These are phyloP conservation scores for Argyresthia goedartella DNA, from an alignment of 2,888 invertebrate species.

Conservation along the genomic window DNA sequence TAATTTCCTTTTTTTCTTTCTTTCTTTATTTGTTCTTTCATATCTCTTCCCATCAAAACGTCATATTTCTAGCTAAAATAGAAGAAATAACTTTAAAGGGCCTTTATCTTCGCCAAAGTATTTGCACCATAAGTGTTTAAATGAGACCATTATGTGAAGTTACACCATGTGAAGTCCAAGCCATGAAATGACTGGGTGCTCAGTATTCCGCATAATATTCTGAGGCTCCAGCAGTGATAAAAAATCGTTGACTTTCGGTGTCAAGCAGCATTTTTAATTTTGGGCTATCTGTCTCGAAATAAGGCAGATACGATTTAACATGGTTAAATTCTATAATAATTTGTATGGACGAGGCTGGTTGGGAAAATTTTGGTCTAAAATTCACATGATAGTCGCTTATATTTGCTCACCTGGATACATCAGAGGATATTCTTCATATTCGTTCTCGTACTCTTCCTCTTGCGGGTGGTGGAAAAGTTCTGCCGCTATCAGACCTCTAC, in stretches of 20 bases:
- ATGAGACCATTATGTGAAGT: slow-evolving; percentile 8
- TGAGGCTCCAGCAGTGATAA: slow-evolving; percentile 7
- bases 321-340: slow-evolving; percentile 8
- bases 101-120: background rate
- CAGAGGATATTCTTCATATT: background rate
- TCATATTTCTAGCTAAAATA: too few species aligned
- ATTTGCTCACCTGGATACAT: slow-evolving; percentile 4
- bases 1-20: too few species aligned
- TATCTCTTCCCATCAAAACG: too few species aligned
- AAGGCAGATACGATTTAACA: slow-evolving; percentile 8
- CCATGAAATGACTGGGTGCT: slow-evolving; percentile 8
- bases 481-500: background rate
- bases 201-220: slow-evolving; percentile 8
- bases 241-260: slow-evolving; percentile 11
- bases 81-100: background rate
- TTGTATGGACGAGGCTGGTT: background rate
- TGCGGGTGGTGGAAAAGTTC: background rate
- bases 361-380: background rate
- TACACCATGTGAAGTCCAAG: slow-evolving; percentile 10
- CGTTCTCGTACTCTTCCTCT: background rate
- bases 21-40: too few species aligned
- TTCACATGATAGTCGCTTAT: slow-evolving; percentile 4
- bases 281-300: slow-evolving; percentile 10
- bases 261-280: slow-evolving; percentile 11
- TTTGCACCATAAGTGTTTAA: slow-evolving; percentile 1